These are phyloP conservation scores for Herminia tarsipennalis DNA, from an alignment of 2,888 invertebrate species.

Conservation along the genomic window DNA sequence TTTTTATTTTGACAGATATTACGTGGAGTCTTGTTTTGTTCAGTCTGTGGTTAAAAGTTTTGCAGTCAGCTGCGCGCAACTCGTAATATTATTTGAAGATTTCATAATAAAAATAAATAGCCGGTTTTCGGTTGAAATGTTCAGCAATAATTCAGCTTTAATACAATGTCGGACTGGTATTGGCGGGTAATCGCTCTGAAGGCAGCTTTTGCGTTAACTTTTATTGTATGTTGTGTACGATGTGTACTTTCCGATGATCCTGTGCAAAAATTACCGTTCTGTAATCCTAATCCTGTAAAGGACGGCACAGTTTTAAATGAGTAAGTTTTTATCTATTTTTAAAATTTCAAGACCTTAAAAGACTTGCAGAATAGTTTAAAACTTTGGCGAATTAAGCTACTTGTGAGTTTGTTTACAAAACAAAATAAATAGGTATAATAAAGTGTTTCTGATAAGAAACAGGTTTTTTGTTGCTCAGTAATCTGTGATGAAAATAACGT, in stretches of 20 bases:
- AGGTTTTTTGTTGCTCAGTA: conserved; percentile 1
- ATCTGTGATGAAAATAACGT: too few species aligned
- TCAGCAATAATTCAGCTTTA: conserved; percentile 68
- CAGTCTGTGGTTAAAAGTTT: conserved; percentile 45
- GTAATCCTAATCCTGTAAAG: conserved; percentile 70
- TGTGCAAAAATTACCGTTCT: conserved; percentile 76
- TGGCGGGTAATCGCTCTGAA: conserved; percentile 74
- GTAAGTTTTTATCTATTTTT: conserved; percentile 72
- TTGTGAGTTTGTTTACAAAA: conserved; percentile 45
- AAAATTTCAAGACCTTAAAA: too few species aligned
- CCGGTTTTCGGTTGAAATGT: conserved; percentile 67
- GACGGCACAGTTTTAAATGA: conserved; percentile 63
- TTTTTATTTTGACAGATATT: conserved; percentile 37
- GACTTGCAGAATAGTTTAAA: neutral
- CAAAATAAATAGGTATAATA: conserved; percentile 13
- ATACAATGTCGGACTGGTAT: conserved; percentile 81
- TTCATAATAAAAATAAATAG: conserved; percentile 65
- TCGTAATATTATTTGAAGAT: conserved; percentile 55
- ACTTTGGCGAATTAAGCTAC: neutral
- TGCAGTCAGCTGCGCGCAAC: conserved; percentile 37
- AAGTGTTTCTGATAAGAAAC: conserved; percentile 6
- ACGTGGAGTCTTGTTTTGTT: conserved; percentile 50
- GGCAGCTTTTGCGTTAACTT: conserved; percentile 67
- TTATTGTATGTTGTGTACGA: conserved; percentile 66
- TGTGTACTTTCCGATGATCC: conserved; percentile 72